Evolutionary conservation across 2,888 invertebrate species (phyloP).

Genomic region (Xylota sylvarum): DNA sequence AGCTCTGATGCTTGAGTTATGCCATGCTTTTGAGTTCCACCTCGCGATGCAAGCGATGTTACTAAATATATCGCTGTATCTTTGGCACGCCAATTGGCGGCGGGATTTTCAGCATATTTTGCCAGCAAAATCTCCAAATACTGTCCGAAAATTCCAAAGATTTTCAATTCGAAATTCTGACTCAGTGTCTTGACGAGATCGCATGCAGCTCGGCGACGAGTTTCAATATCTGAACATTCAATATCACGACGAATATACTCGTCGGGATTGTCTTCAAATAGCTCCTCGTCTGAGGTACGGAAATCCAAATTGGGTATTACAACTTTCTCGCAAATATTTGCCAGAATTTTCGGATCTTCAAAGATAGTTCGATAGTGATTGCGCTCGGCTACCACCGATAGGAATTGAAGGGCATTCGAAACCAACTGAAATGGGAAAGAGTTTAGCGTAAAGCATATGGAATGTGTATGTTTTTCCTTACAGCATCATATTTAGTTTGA

Average conservation of each 20-base stretch:
- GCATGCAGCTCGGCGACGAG: conserved; percentile 97
- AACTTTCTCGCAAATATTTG: conserved; percentile 98
- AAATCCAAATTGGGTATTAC: conserved; percentile 99
- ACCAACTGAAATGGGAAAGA: conserved; percentile 90
- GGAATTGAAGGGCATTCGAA: conserved; percentile 97
- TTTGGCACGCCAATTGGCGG: conserved; percentile 95
- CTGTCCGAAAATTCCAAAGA: conserved; percentile 94
- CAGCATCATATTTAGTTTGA: conserved; percentile 95
- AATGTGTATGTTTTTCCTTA: conserved; percentile 83
- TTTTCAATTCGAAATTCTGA: conserved; percentile 93
- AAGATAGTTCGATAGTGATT: conserved; percentile 95
- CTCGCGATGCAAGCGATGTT: conserved; percentile 96
- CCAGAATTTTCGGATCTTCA: conserved; percentile 93
- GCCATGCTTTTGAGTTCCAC: conserved; percentile 94
- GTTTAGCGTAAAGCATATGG: neutral
- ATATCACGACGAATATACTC: conserved; percentile 98
- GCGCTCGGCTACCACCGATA: conserved; percentile 97
- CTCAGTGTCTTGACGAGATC: conserved; percentile 97
- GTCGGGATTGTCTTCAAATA: conserved; percentile 99
- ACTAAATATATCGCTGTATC: conserved; percentile 98
- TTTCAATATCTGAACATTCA: conserved; percentile 99
- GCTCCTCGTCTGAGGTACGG: conserved; percentile 96
- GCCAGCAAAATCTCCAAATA: conserved; percentile 88
- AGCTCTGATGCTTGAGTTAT: conserved; percentile 96
- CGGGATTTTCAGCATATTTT: conserved; percentile 91